phyloP scores from a whole-genome alignment of 2,797 vertebrate species.

The Karalla daura region DNA sequence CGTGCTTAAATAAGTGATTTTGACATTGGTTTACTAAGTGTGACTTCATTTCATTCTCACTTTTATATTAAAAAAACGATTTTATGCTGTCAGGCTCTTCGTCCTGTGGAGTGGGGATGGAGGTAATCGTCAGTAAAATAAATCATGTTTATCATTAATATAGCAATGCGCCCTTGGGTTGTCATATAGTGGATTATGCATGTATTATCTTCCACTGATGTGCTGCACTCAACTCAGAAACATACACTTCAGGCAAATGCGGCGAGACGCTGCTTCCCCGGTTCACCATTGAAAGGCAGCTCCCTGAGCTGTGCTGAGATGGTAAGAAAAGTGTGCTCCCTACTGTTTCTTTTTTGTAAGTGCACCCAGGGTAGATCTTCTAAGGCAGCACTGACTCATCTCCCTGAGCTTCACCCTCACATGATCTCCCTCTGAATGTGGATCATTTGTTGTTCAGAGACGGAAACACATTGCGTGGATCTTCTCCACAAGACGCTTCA shows the following conservation, averaged over 20 bases:
- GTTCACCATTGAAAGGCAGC: neutral
- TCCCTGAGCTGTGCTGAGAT: slow-evolving; percentile 12
- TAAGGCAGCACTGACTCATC: neutral
- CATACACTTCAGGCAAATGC: slow-evolving; percentile 6
- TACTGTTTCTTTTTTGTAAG: slow-evolving; percentile 55
- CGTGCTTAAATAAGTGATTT: slow-evolving; percentile 14
- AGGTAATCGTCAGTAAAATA: neutral
- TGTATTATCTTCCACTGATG: neutral
- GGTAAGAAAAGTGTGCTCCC: slow-evolving; percentile 74
- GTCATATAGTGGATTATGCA: neutral
- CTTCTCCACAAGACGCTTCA: neutral
- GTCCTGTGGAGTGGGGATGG: neutral
- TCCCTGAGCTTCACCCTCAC: neutral
- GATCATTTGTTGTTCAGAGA: neutral
- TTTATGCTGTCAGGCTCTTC: neutral
- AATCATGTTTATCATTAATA: neutral
- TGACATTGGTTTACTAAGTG: neutral
- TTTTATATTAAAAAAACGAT: neutral
- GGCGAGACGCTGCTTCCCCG: too few species aligned
- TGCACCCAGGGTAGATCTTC: slow-evolving; percentile 54
- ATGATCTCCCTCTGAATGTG: neutral
- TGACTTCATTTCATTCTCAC: neutral
- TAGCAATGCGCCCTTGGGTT: neutral
- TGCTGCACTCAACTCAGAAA: neutral
- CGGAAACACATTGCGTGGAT: neutral